These are phyloP conservation scores for Protodeltote pygarga DNA, from an alignment of 2,888 invertebrate genomes.

Conservation along the genomic window DNA sequence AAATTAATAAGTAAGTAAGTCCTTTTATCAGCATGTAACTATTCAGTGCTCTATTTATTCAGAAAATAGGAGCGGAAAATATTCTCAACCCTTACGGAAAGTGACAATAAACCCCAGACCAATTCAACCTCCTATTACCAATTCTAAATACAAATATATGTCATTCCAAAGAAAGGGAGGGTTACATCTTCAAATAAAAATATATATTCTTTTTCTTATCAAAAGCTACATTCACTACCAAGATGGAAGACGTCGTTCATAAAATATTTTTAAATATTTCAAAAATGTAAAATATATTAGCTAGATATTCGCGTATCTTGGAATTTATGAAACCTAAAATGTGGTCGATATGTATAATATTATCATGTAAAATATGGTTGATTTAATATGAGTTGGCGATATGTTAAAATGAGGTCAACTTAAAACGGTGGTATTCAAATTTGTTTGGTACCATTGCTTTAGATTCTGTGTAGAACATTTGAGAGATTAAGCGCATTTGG, in stretches of 20 bases:
- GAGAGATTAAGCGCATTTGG: too few species aligned
- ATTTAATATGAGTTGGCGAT: not conserved
- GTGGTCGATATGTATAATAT: conserved; percentile 28
- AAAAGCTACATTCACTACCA: conserved; percentile 12
- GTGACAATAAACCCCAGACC: too few species aligned
- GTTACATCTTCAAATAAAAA: conserved; percentile 3
- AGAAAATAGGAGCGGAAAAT: too few species aligned
- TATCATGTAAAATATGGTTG: too few species aligned
- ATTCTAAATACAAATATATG: conserved; percentile 3
- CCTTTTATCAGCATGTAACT: too few species aligned
- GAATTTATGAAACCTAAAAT: conserved; percentile 42
- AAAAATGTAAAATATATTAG: conserved; percentile 25
- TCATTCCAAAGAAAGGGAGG: not conserved
- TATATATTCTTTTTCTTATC: conserved; percentile 20
- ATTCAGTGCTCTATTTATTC: too few species aligned
- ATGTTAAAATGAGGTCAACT: not conserved
- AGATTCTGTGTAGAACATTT: too few species aligned
- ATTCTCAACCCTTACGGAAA: too few species aligned
- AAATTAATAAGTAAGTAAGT: too few species aligned
- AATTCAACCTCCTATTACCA: not conserved
- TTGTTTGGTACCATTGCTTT: too few species aligned
- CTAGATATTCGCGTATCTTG: conserved; percentile 12
- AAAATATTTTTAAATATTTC: conserved; percentile 24
- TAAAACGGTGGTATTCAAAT: too few species aligned
- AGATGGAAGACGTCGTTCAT: not conserved